Conservation (phyloP, 30 jellyfish, hydroid and myxozoan species). For the Aurelia aurita complex sp. Pacific region DNA sequence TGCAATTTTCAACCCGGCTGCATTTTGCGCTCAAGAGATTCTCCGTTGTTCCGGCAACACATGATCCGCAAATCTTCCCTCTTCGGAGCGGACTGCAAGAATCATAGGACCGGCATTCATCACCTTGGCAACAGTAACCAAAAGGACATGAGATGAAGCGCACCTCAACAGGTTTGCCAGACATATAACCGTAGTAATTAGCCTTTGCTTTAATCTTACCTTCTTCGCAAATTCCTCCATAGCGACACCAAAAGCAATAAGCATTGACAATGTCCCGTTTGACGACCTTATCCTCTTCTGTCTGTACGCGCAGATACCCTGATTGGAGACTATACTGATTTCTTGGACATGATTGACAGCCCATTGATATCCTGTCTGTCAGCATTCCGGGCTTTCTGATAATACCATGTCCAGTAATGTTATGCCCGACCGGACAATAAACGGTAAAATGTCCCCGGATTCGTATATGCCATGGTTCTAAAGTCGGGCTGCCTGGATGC, state of each 20-base stretch:
- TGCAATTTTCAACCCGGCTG: constrained; percentile 52
- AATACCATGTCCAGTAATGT: constrained; percentile 79
- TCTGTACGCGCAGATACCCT: constrained; percentile 55
- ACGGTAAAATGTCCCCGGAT: constrained; percentile 76
- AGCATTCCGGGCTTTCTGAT: constrained; percentile 51
- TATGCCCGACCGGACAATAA: constrained; percentile 93
- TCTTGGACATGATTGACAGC: constrained; percentile 88
- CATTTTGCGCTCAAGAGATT: constrained; percentile 82
- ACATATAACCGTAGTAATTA: constrained; percentile 81
- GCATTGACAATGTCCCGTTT: constrained; percentile 29
- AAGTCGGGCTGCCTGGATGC: constrained; percentile 99
- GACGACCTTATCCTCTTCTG: constrained; percentile 30
- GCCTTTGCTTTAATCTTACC: constrained; percentile 83
- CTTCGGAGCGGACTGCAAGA: constrained; percentile 74
- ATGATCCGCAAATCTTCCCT: constrained; percentile 87
- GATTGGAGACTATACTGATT: constrained; percentile 81
- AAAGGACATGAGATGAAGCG: constrained; percentile 85
- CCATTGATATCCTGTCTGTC: constrained; percentile 75
- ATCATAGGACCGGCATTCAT: constrained; percentile 63
- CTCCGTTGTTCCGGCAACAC: constrained; percentile 81
- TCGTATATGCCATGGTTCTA: constrained; percentile 73
- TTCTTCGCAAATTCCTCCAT: constrained; percentile 90
- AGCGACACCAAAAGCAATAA: constrained; percentile 76
- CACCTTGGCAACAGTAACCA: constrained; percentile 92
- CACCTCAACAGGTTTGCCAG: constrained; percentile 70